Percentiles rank a stretch among this genome's conserved stretches.
Conservation (phyloP, 2,113 vertebrate genomes). For the Dasypus novemcinctus region DNA sequence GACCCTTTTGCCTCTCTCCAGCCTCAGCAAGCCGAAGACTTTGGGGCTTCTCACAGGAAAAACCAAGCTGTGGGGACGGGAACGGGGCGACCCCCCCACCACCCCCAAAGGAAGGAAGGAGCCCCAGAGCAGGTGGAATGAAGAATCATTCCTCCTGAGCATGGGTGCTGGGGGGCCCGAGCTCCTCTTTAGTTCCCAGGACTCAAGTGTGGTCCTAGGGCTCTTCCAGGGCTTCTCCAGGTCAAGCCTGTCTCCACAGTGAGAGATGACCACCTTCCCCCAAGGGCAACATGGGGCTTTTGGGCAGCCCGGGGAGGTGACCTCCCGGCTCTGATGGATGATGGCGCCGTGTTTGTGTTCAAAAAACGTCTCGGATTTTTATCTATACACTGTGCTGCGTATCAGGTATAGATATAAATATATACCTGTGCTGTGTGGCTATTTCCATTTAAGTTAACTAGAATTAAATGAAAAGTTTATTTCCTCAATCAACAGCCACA, state of each 20-base stretch:
- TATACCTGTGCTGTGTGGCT: not conserved
- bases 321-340: not conserved
- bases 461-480: not conserved
- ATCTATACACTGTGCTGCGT: not conserved
- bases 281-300: not conserved
- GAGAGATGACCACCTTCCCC: not conserved
- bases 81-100: conserved; percentile 26
- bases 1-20: rapidly evolving
- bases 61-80: not conserved
- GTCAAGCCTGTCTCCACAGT: conserved; percentile 27
- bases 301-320: not conserved
- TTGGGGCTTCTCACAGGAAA: not conserved
- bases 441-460: not conserved
- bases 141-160: not conserved
- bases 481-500: not conserved
- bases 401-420: no score
- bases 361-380: not conserved
- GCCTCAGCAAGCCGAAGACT: conserved; percentile 38
- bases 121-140: conserved; percentile 32
- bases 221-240: not conserved
- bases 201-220: not conserved
- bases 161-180: not conserved
- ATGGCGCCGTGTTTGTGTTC: not conserved
- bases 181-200: not conserved
- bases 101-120: conserved; percentile 63